A percentile compares a stretch with the other conserved stretches of the same genome.
These are phyloP conservation scores for Tricholaema leucomelas DNA, from an alignment of 2,113 vertebrate species.

Conservation along the genomic window DNA sequence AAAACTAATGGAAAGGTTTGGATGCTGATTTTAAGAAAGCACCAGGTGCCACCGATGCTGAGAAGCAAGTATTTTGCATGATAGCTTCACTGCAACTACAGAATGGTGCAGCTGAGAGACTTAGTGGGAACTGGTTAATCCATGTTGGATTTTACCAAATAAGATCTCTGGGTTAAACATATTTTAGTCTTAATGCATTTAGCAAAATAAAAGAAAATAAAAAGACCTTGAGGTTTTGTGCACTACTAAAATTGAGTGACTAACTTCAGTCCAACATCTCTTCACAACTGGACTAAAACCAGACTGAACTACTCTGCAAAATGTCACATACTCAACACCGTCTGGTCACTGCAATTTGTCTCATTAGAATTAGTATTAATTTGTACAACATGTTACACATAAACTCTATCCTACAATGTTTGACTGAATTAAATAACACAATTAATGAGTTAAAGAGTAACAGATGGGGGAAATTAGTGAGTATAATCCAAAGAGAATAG, in stretches of 20 bases:
- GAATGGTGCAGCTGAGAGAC: not conserved
- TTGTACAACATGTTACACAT: slow-evolving; percentile 23
- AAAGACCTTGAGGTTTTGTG: not conserved
- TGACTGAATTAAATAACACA: slow-evolving; percentile 27
- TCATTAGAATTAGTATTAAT: slow-evolving; percentile 35
- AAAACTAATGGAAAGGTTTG: not conserved
- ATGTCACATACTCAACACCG: not conserved
- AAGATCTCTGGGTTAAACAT: not conserved
- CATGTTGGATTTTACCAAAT: not conserved
- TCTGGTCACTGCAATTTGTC: slow-evolving; percentile 42
- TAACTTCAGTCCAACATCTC: not conserved
- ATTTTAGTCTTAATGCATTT: not conserved
- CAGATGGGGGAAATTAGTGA: slow-evolving; percentile 4
- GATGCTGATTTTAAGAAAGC: not conserved
- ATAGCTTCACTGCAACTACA: not conserved
- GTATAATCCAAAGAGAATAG: slow-evolving; percentile 4
- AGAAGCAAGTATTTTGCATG: not conserved
- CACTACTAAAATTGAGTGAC: not conserved
- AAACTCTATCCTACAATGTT: not conserved
- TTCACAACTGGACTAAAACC: not conserved
- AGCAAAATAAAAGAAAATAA: not conserved
- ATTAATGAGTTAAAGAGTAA: slow-evolving; percentile 35
- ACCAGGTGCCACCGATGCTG: not conserved
- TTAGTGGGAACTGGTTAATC: not conserved
- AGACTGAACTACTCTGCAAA: not conserved